These are phyloP conservation scores for Rhodophaea formosa DNA, from an alignment of 2,888 invertebrate species.

Conservation along the genomic window DNA sequence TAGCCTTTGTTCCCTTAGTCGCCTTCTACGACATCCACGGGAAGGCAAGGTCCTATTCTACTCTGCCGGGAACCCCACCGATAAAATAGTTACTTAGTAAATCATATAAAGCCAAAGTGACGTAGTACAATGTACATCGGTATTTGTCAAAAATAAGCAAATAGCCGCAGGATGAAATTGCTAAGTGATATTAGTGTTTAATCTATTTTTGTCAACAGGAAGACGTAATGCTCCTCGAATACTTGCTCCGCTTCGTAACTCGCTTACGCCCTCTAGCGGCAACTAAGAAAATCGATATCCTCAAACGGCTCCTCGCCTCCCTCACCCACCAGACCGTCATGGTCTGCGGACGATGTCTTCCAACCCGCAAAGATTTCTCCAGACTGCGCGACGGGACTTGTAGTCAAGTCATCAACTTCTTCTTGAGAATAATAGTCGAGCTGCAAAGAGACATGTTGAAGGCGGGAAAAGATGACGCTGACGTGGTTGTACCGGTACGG, in stretches of 20 bases:
- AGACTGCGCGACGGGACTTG: constrained; percentile 81
- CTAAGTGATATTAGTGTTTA: too few species aligned
- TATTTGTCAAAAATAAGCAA: too few species aligned
- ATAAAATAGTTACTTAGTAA: too few species aligned
- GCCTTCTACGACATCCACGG: too few species aligned
- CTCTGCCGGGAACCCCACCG: too few species aligned
- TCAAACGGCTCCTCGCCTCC: constrained; percentile 84
- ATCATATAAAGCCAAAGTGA: too few species aligned
- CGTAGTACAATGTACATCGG: too few species aligned
- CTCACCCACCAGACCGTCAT: constrained; percentile 84
- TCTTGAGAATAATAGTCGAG: constrained; percentile 72
- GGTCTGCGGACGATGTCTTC: constrained; percentile 57
- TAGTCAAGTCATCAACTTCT: constrained; percentile 74
- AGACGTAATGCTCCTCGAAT: constrained; percentile 85
- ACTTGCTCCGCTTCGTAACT: constrained; percentile 85
- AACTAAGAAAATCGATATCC: constrained; percentile 81
- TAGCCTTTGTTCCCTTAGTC: too few species aligned
- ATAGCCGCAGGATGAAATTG: too few species aligned
- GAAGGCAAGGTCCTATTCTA: too few species aligned
- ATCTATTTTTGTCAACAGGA: constrained; percentile 63
- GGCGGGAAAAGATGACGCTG: constrained; percentile 61
- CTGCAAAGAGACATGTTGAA: constrained; percentile 72
- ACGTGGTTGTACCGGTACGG: constrained; percentile 60
- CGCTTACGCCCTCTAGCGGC: constrained; percentile 83
- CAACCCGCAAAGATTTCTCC: constrained; percentile 65